These are phyloP conservation scores for Xiphorhynchus elegans DNA, from an alignment of 2,113 vertebrate species.

Conservation along the genomic window DNA sequence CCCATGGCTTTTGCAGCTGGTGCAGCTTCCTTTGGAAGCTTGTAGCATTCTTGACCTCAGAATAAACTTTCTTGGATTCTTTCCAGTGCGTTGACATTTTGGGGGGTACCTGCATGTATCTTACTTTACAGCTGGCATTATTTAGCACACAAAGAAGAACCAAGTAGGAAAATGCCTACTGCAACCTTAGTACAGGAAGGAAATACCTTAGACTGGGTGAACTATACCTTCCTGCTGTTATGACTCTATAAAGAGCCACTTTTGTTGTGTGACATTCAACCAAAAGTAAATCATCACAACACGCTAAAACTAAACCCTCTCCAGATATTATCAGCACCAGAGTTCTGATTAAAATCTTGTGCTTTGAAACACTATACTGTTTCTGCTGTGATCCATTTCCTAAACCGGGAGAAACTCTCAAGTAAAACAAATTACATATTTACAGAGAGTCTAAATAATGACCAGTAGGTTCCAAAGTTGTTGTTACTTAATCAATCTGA, in stretches of 20 bases:
- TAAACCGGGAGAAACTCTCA: not conserved
- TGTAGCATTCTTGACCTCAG: not conserved
- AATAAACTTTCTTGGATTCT: not conserved
- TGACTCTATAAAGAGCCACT: not conserved
- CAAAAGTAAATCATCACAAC: not conserved
- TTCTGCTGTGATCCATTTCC: not conserved
- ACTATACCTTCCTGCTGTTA: not conserved
- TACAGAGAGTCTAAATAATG: not conserved
- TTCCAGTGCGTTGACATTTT: not conserved
- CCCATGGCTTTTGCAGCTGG: not conserved
- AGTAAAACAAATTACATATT: not conserved
- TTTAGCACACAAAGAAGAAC: not conserved
- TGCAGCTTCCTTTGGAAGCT: not conserved
- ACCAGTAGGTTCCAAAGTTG: not conserved
- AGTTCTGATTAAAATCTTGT: not conserved
- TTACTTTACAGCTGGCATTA: not conserved
- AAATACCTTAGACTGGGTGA: not conserved
- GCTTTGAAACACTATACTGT: not conserved
- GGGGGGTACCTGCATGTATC: not conserved
- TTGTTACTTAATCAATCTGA: conserved; percentile 42
- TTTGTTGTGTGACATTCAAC: not conserved
- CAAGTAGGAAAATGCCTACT: not conserved
- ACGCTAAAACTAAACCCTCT: not conserved
- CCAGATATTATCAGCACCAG: not conserved
- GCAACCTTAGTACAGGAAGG: not conserved